Percentiles rank a stretch among this genome's conserved stretches.
phyloP scores from a whole-genome alignment of 2,888 invertebrate genomes.

The Mesopsocus fuscifrons region DNA sequence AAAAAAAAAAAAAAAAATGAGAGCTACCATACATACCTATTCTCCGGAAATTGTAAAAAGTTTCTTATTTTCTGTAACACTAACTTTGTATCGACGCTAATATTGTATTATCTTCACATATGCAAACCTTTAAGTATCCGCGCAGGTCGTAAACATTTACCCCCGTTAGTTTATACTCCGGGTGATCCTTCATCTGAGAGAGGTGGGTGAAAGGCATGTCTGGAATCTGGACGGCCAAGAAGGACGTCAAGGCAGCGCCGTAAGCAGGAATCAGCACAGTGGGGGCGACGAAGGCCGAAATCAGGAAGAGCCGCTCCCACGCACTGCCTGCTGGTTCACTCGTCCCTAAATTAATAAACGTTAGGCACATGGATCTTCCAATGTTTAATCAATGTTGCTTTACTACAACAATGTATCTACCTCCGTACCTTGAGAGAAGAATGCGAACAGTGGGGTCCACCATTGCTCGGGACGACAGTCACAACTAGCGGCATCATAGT shows the following conservation, averaged over 20 bases:
- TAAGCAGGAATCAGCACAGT: background rate
- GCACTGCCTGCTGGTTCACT: background rate
- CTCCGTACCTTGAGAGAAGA: background rate
- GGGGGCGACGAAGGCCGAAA: background rate
- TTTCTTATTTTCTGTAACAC: too few species aligned
- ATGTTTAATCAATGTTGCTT: too few species aligned
- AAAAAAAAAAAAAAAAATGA: too few species aligned
- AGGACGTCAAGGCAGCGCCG: background rate
- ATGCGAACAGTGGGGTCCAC: background rate
- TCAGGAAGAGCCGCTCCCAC: background rate
- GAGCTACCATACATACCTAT: too few species aligned
- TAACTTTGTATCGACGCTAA: too few species aligned
- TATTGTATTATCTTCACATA: too few species aligned
- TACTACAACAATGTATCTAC: too few species aligned
- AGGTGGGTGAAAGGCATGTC: background rate
- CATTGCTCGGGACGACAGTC: background rate
- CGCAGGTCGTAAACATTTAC: background rate
- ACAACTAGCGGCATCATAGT: background rate
- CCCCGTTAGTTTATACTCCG: background rate
- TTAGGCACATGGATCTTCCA: too few species aligned
- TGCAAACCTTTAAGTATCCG: background rate
- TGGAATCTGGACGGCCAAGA: background rate
- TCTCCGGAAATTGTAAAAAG: too few species aligned
- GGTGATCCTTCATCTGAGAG: background rate
- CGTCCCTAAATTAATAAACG: too few species aligned